Base-by-base conservation (phyloP, 1,140 invertebrate genomes). In the Neodiprion pinetum region DNA sequence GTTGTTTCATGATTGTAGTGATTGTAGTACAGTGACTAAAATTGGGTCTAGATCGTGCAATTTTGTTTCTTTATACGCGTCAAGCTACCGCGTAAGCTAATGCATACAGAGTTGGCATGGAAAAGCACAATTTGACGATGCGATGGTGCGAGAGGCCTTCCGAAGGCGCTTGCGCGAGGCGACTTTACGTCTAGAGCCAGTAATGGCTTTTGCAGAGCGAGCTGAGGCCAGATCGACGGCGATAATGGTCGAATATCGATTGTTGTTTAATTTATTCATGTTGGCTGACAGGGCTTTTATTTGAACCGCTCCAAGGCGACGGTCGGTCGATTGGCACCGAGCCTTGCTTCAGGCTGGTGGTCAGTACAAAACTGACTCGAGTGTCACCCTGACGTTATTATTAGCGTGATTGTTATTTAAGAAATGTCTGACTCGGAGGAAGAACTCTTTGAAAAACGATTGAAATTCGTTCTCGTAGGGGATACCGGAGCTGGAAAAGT, bases 401-500 rank as follows among this genome's bases (percentile, higher is more conserved):
- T 61, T 61, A 61, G 53, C n/a, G 53, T 3, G 76, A 80, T 74
- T 80, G 79, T 79, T 76, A 80, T 72, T 40, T 40, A 75, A 77
- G 78, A 74, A 76, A 93, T 93, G 92, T 92, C 91, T 72, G 91
- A 93, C 84, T 90, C 89, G 70, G 92, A 93, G 77, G 93, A 94
- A 78, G 93, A 94, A 76, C 92, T 93, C 74, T 84, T 84, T 70
- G 92, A 93, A 81, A 93, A 91, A 86, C 91, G 93, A 83, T 83
- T 96, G 74, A 96, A 96, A 89, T 91, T 97, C 80, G 93, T 95
- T 23, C 86, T 97, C 71, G 88, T 96, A 77, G 96, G 96, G 17
- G 95, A 96, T 86, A 90, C 93, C 69, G 90, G 90, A 77, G 92
- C 92, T 81, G 96, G 96, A 81, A 97, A 97, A 91, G 96, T 96